Evolutionary conservation across 1,140 invertebrate species (phyloP).

Genomic region (Littorina saxatilis): DNA sequence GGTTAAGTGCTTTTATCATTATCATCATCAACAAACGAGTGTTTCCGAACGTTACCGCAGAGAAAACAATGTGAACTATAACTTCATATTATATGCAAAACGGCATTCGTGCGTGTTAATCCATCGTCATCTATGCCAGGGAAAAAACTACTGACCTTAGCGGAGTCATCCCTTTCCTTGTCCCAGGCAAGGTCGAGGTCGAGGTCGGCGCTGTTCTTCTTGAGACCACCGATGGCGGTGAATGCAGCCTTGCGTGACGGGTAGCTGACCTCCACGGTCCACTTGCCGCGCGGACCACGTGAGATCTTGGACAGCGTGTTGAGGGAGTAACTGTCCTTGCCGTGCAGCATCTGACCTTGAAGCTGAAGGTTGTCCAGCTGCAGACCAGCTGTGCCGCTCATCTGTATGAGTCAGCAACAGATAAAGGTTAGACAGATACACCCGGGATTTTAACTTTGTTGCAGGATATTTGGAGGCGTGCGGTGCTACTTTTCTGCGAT

Average conservation of each 20-base stretch:
- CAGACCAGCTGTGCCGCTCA: slow-evolving; percentile 45
- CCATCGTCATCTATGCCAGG: no score
- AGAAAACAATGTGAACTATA: no score
- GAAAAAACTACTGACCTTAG: slow-evolving; percentile 49
- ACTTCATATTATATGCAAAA: no score
- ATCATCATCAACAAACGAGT: no score
- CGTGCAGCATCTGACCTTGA: slow-evolving; percentile 27
- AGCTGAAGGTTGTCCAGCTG: slow-evolving; percentile 44
- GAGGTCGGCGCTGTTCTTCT: slow-evolving; percentile 38
- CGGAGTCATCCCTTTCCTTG: slow-evolving; percentile 52
- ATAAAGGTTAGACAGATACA: no score
- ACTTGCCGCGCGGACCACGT: slow-evolving; percentile 22
- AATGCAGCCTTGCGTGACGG: slow-evolving; percentile 41
- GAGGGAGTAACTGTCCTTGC: slow-evolving; percentile 33
- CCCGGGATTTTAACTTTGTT: no score
- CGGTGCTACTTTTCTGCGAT: no score
- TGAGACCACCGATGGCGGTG: slow-evolving; percentile 39
- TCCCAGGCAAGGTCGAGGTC: slow-evolving; percentile 60
- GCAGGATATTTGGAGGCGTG: no score
- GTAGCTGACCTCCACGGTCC: slow-evolving; percentile 39
- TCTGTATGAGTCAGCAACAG: not conserved
- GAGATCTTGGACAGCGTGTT: slow-evolving; percentile 35
- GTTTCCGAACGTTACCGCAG: no score
- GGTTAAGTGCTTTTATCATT: no score
- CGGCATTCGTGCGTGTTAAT: no score